phyloP scores from a whole-genome alignment of 2,888 invertebrate genomes.

The Tachystola acroxantha region DNA sequence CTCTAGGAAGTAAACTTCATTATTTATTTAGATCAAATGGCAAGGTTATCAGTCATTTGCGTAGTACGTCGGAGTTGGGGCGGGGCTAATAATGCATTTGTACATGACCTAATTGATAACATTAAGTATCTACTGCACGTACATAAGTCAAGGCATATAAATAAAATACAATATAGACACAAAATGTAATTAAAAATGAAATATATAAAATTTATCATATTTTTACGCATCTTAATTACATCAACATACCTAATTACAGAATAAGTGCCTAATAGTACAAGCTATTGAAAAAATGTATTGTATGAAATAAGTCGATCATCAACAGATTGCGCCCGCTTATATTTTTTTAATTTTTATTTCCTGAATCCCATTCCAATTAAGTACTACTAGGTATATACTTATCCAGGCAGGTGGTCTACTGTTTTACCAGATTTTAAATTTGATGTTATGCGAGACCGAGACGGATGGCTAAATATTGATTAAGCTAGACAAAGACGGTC shows the following conservation, averaged over 20 bases:
- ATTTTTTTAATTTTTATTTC: no score
- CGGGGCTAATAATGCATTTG: slow-evolving; percentile 3
- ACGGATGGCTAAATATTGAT: not conserved
- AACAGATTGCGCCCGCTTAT: no score
- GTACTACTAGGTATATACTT: not conserved
- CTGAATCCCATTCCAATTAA: not conserved
- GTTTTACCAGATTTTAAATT: not conserved
- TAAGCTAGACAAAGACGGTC: slow-evolving; percentile 3
- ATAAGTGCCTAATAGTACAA: no score
- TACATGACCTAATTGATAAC: slow-evolving; percentile 7
- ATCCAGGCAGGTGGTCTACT: not conserved
- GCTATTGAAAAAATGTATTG: no score
- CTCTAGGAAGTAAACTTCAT: not conserved
- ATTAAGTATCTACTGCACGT: not conserved
- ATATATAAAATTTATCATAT: no score
- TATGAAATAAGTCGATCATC: no score
- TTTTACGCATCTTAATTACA: no score
- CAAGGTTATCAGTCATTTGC: slow-evolving; percentile 8
- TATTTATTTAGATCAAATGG: slow-evolving; percentile 7
- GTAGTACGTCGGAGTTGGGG: slow-evolving; percentile 2
- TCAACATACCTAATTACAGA: no score
- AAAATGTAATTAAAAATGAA: no score
- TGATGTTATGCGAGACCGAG: not conserved
- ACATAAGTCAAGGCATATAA: no score
- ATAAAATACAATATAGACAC: no score